A percentile compares a stretch with the other conserved stretches of the same genome.
These are phyloP conservation scores for Dioctria linearis DNA, from an alignment of 2,888 invertebrate species.

Conservation along the genomic window DNA sequence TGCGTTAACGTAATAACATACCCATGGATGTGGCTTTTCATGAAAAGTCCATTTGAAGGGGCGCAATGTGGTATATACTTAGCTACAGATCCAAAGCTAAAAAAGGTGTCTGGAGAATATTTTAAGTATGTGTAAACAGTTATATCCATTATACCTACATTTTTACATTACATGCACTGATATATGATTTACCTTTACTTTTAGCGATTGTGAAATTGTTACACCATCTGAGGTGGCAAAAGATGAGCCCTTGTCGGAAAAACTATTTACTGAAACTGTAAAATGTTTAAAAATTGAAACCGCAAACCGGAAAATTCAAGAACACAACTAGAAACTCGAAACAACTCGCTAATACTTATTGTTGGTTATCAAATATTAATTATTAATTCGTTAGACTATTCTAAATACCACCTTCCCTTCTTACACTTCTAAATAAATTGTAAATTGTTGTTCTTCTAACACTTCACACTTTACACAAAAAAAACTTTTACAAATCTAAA, in stretches of 20 bases:
- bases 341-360: too few relatives aligned
- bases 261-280: conserved; percentile 68
- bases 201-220: conserved; percentile 75
- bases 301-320: too few relatives aligned
- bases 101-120: conserved; percentile 77
- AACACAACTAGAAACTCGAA: too few relatives aligned
- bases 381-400: too few relatives aligned
- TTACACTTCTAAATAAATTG: too few relatives aligned
- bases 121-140: conserved; percentile 74
- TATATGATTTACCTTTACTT: conserved; percentile 48
- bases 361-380: too few relatives aligned
- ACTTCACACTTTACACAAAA: too few relatives aligned
- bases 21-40: conserved; percentile 79
- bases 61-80: conserved; percentile 79
- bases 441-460: too few relatives aligned
- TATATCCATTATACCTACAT: not conserved
- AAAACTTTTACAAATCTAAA: too few relatives aligned
- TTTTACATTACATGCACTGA: not conserved
- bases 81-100: conserved; percentile 77
- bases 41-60: conserved; percentile 80
- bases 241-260: conserved; percentile 73
- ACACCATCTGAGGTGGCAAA: conserved; percentile 72
- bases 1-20: conserved; percentile 75
- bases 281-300: conserved; percentile 15
- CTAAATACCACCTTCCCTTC: too few relatives aligned